Conservation (phyloP, 2,888 invertebrate genomes). For the Acleris emargana region DNA sequence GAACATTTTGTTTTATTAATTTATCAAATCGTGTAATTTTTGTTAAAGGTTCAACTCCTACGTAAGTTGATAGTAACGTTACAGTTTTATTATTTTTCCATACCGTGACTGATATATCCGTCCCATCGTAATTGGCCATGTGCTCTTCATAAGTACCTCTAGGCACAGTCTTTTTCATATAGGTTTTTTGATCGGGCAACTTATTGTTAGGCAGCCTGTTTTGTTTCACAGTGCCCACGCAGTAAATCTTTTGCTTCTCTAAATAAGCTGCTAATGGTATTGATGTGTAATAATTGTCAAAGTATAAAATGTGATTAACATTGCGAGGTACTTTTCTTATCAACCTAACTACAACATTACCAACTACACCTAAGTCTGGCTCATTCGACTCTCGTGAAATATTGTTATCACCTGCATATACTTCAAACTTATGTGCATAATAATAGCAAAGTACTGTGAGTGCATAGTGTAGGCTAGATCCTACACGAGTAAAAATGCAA, state of each 20-base stretch:
- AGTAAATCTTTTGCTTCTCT: slow-evolving; percentile 2
- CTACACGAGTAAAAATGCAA: neutral
- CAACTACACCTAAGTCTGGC: too few relatives aligned
- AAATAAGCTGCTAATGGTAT: slow-evolving; percentile 7
- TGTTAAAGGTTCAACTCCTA: slow-evolving; percentile 1
- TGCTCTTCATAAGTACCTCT: slow-evolving; percentile 5
- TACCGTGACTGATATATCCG: neutral
- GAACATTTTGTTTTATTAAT: slow-evolving; percentile 5
- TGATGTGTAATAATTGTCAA: neutral
- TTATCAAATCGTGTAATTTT: neutral
- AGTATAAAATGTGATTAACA: slow-evolving; percentile 9
- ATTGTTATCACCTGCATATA: too few relatives aligned
- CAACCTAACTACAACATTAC: neutral
- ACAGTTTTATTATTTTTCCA: slow-evolving; percentile 5
- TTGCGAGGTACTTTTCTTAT: neutral
- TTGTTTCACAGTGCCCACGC: slow-evolving; percentile 3
- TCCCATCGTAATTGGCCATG: slow-evolving; percentile 4
- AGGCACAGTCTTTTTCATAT: slow-evolving; percentile 5
- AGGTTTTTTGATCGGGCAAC: slow-evolving; percentile 10
- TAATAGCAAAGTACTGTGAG: neutral
- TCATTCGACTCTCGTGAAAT: too few relatives aligned
- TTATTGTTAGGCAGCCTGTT: slow-evolving; percentile 10
- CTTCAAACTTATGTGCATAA: too few relatives aligned
- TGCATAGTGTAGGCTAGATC: neutral
- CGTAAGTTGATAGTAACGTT: slow-evolving; percentile 1